Evolutionary conservation across 2,888 invertebrate genomes (phyloP).

Genomic region (Helicoverpa assulta): DNA sequence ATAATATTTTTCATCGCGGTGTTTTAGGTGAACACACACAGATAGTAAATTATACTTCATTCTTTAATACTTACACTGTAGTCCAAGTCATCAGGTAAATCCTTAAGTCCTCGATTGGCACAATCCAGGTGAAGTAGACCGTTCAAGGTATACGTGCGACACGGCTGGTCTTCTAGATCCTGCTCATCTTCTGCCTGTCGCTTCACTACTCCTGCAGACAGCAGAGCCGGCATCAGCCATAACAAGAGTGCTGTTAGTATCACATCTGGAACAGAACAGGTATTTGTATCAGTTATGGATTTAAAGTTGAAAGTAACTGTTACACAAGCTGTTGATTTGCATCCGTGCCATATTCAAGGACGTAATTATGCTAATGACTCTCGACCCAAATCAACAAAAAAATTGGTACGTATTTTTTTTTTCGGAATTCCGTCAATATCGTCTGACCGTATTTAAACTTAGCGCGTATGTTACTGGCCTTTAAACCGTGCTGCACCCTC

Average conservation of each 20-base stretch:
- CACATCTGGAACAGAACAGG: conserved; percentile 72
- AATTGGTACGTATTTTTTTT: too few relatives aligned
- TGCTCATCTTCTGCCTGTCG: conserved; percentile 62
- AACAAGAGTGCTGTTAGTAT: conserved; percentile 70
- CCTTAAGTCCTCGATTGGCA: conserved; percentile 76
- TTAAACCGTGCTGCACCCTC: too few relatives aligned
- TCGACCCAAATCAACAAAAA: too few relatives aligned
- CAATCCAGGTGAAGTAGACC: conserved; percentile 78
- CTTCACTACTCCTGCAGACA: conserved; percentile 69
- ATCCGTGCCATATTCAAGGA: too few relatives aligned
- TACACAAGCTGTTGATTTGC: too few relatives aligned
- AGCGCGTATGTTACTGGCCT: too few relatives aligned
- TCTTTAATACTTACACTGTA: conserved; percentile 75
- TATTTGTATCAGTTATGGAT: neutral
- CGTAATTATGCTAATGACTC: too few relatives aligned
- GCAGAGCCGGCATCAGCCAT: conserved; percentile 77
- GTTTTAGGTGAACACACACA: too few relatives aligned
- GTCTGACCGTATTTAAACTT: too few relatives aligned
- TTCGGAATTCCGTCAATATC: too few relatives aligned
- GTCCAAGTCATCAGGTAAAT: conserved; percentile 80
- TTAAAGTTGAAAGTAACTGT: neutral
- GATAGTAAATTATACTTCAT: too few relatives aligned
- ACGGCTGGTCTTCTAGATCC: conserved; percentile 67
- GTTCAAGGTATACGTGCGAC: conserved; percentile 72
- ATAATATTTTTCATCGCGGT: too few relatives aligned